These are phyloP conservation scores for Leptobrachium ailaonicum DNA, from an alignment of 2,113 vertebrate species.

Conservation along the genomic window DNA sequence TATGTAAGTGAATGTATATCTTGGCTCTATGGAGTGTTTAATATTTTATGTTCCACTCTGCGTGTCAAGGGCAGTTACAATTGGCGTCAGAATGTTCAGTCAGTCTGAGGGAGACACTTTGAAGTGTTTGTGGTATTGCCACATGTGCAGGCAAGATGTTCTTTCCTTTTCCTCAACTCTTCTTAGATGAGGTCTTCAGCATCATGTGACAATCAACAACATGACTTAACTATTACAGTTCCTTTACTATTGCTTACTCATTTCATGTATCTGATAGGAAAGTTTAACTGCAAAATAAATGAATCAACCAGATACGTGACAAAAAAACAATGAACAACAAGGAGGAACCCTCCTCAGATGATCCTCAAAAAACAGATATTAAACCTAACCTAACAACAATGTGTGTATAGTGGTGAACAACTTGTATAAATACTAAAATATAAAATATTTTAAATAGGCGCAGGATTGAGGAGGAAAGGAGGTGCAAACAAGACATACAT, in stretches of 20 bases:
- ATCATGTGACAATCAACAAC: constrained; percentile 93
- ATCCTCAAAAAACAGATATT: too few relatives aligned
- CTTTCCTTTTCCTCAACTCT: constrained; percentile 58
- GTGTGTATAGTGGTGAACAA: too few relatives aligned
- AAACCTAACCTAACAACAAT: too few relatives aligned
- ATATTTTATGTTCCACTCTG: constrained; percentile 98
- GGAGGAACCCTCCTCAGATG: too few relatives aligned
- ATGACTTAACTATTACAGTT: constrained; percentile 76
- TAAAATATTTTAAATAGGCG: too few relatives aligned
- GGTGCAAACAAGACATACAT: too few relatives aligned
- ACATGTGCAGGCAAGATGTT: constrained; percentile 99
- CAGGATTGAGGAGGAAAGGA: too few relatives aligned
- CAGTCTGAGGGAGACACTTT: constrained; percentile 94
- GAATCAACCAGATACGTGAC: too few relatives aligned
- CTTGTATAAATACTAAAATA: too few relatives aligned
- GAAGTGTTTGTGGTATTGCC: constrained; percentile 92
- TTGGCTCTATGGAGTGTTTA: constrained; percentile 73
- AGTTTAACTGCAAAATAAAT: too few relatives aligned
- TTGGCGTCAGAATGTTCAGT: constrained; percentile 93
- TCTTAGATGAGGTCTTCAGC: constrained; percentile 76
- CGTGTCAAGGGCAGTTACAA: constrained; percentile 96
- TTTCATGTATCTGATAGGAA: too few relatives aligned
- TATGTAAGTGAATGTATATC: constrained; percentile 1
- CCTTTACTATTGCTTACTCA: rapidly evolving
- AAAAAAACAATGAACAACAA: too few relatives aligned